These are phyloP conservation scores for Trichopria drosophilae DNA, from an alignment of 2,888 invertebrate species.

Conservation along the genomic window DNA sequence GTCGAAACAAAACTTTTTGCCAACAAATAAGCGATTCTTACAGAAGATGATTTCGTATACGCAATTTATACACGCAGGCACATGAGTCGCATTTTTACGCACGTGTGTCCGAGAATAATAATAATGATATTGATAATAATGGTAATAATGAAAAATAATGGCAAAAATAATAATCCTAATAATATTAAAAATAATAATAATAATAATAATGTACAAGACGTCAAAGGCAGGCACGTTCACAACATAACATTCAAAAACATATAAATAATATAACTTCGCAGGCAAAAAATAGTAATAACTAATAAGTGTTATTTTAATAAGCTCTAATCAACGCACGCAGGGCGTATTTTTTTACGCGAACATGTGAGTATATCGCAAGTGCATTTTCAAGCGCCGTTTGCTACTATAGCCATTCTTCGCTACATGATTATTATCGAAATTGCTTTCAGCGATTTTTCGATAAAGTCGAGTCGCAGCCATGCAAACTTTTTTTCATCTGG, in stretches of 20 bases:
- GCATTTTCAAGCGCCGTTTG: no score
- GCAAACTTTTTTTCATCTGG: no score
- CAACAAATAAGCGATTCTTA: conserved; percentile 52
- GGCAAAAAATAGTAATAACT: conserved; percentile 38
- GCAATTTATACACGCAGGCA: conserved; percentile 29
- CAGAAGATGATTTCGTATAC: conserved; percentile 46
- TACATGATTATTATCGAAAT: no score
- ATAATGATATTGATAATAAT: conserved; percentile 24
- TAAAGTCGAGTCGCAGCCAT: no score
- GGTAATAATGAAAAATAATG: conserved; percentile 23
- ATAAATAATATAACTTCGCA: conserved; percentile 39
- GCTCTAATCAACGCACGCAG: conserved; percentile 31
- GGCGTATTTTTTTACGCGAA: no score
- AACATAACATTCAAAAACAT: conserved; percentile 39
- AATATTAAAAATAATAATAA: no score
- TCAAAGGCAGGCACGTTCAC: conserved; percentile 35
- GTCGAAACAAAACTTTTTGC: conserved; percentile 64
- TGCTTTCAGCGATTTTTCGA: no score
- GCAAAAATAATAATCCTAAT: conserved; percentile 5
- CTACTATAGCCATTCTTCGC: no score
- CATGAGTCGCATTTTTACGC: conserved; percentile 32
- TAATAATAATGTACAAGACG: conserved; percentile 38
- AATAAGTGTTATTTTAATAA: conserved; percentile 7
- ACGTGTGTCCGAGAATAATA: conserved; percentile 28
- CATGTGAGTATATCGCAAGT: no score